Evolutionary conservation across 30 jellyfish, hydroid and myxozoan genomes (phyloP).

Genomic region (Aurelia aurita complex sp. Pacific): DNA sequence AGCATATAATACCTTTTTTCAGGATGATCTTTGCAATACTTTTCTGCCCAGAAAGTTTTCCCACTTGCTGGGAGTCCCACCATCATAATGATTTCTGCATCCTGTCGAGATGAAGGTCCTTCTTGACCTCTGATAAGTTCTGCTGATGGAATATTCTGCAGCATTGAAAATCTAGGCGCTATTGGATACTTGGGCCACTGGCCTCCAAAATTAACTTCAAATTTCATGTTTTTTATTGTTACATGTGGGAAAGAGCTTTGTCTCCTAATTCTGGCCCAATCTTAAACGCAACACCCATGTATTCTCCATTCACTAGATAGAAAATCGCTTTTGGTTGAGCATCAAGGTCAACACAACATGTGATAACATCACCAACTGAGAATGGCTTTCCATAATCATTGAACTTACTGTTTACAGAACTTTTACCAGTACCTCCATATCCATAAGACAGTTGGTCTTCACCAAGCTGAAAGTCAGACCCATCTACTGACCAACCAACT

Average conservation of each 20-base stretch:
- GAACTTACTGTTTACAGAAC: constrained; percentile 74
- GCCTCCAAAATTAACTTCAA: constrained; percentile 85
- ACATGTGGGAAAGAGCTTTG: constrained; percentile 92
- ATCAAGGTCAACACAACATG: constrained; percentile 88
- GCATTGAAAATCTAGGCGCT: constrained; percentile 88
- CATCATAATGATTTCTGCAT: constrained; percentile 96
- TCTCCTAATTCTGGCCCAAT: constrained; percentile 77
- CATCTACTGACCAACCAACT: constrained; percentile 99
- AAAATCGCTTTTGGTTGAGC: constrained; percentile 82
- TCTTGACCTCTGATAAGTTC: constrained; percentile 63
- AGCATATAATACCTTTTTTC: constrained; percentile 83
- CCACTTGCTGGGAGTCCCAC: constrained; percentile 99
- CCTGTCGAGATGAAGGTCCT: constrained; percentile 85
- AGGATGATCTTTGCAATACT: constrained; percentile 74
- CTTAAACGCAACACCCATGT: constrained; percentile 93
- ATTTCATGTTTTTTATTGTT: constrained; percentile 85
- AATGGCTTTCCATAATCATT: constrained; percentile 86
- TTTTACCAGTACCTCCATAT: constrained; percentile 98
- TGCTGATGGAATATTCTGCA: constrained; percentile 53
- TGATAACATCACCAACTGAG: constrained; percentile 88
- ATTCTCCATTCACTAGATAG: constrained; percentile 89
- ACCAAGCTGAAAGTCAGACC: constrained; percentile 91
- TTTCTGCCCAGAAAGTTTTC: constrained; percentile 93
- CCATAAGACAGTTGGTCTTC: constrained; percentile 98
- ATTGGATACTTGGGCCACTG: constrained; percentile 81